Evolutionary conservation across 2,113 vertebrate genomes (phyloP), one percentile per base, ranked within the genome.

Genomic region (Proterorhinus semilunaris): DNA sequence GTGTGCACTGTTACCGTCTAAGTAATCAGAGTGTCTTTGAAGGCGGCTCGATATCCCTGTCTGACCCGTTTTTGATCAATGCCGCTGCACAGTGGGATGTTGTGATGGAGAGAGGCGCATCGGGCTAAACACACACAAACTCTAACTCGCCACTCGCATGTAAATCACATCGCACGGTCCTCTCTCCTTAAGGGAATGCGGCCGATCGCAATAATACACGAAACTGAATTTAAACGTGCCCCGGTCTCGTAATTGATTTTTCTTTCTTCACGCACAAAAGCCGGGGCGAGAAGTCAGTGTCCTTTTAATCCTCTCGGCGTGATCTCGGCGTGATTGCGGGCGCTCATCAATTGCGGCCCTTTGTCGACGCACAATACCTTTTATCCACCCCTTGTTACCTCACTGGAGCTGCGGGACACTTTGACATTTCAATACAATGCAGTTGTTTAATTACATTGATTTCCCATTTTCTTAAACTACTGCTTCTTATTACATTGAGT

Each of bases 31-130:
- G 86, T 77, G 84, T 84, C 83, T 90, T 86, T 89, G 83, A 86
- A 86, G 81, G 81, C 80, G 65, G 80, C 69, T 88, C 87, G 88
- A 87, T 87, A 86, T 83, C 74, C 76, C 83, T 72, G 86, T 87
- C 83, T 84, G 89, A 87, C 86, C 86, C 80, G 69, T 80, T 81
- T 86, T 89, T 89, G 84, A 90, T 88, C 87, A 86, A 86, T 89
- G 84, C 78, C 10, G 57, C 75, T 86, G 76, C 83, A 83, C 81
- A 80, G 83, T 80, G 79, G 69, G 74, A 75, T 79, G 83, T 74
- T 83, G 52, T 69, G 69, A 74, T 61, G 55, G 53, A 63, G 49
- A 58, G 64, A 44, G 58, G 54, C 59, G 69, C 45, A 62, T 65
- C 45, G 67, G 50, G 61, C 63, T 63, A 76, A 46, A 48, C 46